Base-by-base conservation (phyloP, 2,797 vertebrate genomes). In the Pitangus sulphuratus region DNA sequence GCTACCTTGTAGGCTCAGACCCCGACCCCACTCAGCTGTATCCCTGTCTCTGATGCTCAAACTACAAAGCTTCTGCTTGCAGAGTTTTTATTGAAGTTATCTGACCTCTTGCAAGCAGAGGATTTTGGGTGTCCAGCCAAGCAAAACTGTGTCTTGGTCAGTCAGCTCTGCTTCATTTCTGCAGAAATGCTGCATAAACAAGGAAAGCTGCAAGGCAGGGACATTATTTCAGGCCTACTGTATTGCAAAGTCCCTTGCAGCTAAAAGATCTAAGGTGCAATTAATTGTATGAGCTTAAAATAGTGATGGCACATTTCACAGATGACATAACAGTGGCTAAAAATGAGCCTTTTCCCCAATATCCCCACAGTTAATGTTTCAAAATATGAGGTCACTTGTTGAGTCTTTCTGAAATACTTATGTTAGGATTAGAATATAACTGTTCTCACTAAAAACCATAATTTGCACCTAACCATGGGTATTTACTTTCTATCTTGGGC, bases 21-120 rank as follows among this genome's bases (percentile, higher is more conserved):
- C 22, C 17, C 4, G 3, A 8, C 13, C 53, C 53, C 8, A 0
- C 9, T 69, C 44, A 7, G 13, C 5, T 37, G 1, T n/a, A 2
- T 22, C 1, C 0, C 15, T 9, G 31, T 40, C n/a, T 79, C 22
- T 39, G 88, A 45, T 40, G 15, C 31, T 60, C 47, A 30, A 48
- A 33, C n/a, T 15, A 20, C 12, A 28, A 26, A 76, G 26, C 8
- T 53, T 45, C 48, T 28, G 2, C 68, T 39, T 31, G 37, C 21
- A 40, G 44, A 42, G 15, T 4, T 86, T n/a, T 26, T 35, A 11
- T 3, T 25, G 30, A 18, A 57, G 30, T 30, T 62, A 60, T 35
- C 5, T 53, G 68, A 33, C 3, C 30, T 53, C 14, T 87, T 47
- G 35, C 37, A 50, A 50, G 45, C 26, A 45, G 20, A 64, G 42